Conservation (phyloP, 1,140 invertebrate species). For the Parasteatoda tepidariorum region DNA sequence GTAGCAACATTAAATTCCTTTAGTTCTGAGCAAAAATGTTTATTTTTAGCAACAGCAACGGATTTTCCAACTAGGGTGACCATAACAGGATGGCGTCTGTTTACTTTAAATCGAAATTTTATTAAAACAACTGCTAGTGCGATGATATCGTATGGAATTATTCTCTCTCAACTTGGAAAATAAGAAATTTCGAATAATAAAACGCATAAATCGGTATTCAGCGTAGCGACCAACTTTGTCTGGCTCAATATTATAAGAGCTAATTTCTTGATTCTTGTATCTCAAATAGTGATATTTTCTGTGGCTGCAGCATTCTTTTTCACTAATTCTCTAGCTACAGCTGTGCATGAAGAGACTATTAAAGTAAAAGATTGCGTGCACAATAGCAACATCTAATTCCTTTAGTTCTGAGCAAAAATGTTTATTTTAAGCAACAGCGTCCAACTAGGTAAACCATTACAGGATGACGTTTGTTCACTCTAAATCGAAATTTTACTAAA, state of each 20-base stretch:
- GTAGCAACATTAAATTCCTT: neutral
- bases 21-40: neutral
- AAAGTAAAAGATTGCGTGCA: neutral
- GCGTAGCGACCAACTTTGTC: too few relatives aligned
- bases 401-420: neutral
- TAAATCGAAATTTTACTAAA: constrained; percentile 17
- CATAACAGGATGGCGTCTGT: constrained; percentile 18
- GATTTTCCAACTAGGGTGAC: constrained; percentile 4
- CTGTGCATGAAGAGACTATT: neutral
- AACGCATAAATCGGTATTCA: too few relatives aligned
- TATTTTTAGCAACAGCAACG: neutral
- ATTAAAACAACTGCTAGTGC: constrained; percentile 19
- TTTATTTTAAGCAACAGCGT: neutral
- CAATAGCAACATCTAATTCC: neutral
- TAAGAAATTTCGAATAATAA: neutral
- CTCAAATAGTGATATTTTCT: neutral
- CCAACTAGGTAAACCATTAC: neutral
- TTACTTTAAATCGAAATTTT: constrained; percentile 15
- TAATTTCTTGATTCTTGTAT: too few relatives aligned
- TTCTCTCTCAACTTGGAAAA: constrained; percentile 10
- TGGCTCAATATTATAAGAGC: too few relatives aligned
- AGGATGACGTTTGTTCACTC: constrained; percentile 13
- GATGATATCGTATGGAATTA: constrained; percentile 10
- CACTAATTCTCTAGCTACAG: constrained; percentile 4
- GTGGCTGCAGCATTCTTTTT: neutral